Evolutionary conservation across 1,140 invertebrate genomes (phyloP), one percentile per base, ranked within the genome.

Genomic region (Macrosteles quadrilineatus): DNA sequence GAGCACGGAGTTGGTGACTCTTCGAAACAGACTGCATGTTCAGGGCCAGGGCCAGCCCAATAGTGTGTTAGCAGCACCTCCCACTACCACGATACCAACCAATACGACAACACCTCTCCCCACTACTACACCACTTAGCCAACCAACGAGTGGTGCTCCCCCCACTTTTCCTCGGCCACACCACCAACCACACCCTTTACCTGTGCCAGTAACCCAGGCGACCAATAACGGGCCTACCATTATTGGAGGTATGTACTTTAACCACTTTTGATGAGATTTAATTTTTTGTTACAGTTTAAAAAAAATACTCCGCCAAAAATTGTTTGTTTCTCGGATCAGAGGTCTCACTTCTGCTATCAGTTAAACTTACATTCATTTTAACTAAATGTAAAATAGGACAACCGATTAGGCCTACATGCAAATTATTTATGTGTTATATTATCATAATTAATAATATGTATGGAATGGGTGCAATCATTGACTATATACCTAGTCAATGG

Each of bases 1-100:
- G 71, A 94, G 92, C 82, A 93, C 92, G 53, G 93, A 95, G 83
- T 82, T 96, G 82, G 91, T 95, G 75, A 95, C 93, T 55, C 85
- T 96, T 76, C 86, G 93, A 70, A 95, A 94, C 82, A 86, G 92
- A 65, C 84, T 96, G 73, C 90, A 92, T 81, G 90, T 92, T 67
- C 87, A 87, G 76, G n/a, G n/a, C n/a, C n/a, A n/a, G n/a, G 76
- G 74, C 70, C 79, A 74, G 75, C 72, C 59, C 47, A 59, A 50
- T 55, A 21, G 72, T 47, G 71, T 72, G 43, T 67, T 53, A 73
- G 71, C 53, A 70, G 78, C 69, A 23, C 73, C 68, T 67, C 66
- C 74, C 76, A 73, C 74, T 75, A 65, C 75, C 76, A 53, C 27
- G 25, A 30, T 59, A 1, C 67, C 66, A 14, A 25, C 47, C 31